Conservation (phyloP, 1,140 invertebrate species). For the Formica selysi region DNA sequence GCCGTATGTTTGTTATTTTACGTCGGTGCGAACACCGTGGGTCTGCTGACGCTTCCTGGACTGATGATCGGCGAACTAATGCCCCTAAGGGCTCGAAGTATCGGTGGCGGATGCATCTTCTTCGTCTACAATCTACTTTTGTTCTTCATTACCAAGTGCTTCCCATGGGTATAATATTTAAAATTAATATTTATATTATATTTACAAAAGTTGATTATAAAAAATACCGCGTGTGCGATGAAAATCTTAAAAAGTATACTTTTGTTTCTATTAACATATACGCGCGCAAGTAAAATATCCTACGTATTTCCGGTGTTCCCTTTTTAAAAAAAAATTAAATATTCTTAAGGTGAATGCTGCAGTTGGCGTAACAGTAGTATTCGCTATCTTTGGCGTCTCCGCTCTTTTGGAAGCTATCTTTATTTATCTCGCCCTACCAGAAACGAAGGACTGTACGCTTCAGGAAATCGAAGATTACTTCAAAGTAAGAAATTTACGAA, state of each 20-base stretch:
- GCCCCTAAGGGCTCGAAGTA: conserved; percentile 89
- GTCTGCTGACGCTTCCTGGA: conserved; percentile 90
- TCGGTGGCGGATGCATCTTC: conserved; percentile 90
- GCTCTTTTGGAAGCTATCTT: conserved; percentile 89
- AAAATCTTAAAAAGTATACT: neutral
- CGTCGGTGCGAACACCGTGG: conserved; percentile 90
- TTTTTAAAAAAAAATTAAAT: neutral
- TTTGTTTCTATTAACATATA: neutral
- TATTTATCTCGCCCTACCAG: conserved; percentile 91
- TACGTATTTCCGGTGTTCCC: neutral
- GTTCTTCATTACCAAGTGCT: conserved; percentile 92
- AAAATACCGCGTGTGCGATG: neutral
- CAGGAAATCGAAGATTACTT: conserved; percentile 94
- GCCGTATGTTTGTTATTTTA: conserved; percentile 88
- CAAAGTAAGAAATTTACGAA: conserved; percentile 81
- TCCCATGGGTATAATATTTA: conserved; percentile 85
- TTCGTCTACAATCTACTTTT: conserved; percentile 89
- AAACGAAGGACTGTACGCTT: conserved; percentile 93
- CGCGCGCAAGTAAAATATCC: neutral
- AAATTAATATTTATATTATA: neutral
- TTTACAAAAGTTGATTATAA: neutral
- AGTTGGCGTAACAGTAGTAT: conserved; percentile 89
- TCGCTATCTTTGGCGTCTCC: conserved; percentile 90
- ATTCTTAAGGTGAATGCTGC: conserved; percentile 85
- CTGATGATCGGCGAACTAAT: conserved; percentile 91